Percentiles rank a stretch among this genome's conserved stretches.
Conservation (phyloP, 2,113 vertebrate genomes). For the Periophthalmus modestus region DNA sequence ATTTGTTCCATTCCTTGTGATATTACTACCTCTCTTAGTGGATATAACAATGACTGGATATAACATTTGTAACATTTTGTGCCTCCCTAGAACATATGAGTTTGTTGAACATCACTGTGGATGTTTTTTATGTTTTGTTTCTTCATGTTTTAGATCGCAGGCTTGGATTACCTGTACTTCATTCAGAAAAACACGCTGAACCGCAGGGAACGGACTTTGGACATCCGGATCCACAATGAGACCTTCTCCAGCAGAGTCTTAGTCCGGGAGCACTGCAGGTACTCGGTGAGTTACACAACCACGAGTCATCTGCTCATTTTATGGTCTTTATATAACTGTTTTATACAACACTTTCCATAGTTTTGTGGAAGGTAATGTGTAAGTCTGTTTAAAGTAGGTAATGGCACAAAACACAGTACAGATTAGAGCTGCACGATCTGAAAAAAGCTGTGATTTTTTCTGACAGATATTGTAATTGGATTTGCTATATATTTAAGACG, state of each 20-base stretch:
- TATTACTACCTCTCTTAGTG: too few relatives aligned
- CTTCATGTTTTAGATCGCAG: slow-evolving; percentile 82
- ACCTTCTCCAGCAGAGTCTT: slow-evolving; percentile 91
- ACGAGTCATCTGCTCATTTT: background rate
- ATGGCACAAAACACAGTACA: too few relatives aligned
- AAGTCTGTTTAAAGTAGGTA: too few relatives aligned
- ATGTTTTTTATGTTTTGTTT: background rate
- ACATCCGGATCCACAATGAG: slow-evolving; percentile 92
- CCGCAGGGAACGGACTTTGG: slow-evolving; percentile 86
- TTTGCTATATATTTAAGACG: too few relatives aligned
- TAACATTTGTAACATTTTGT: background rate
- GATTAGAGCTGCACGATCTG: too few relatives aligned
- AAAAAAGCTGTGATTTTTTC: too few relatives aligned
- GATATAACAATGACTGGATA: too few relatives aligned
- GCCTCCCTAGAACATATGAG: too few relatives aligned
- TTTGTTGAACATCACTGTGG: background rate
- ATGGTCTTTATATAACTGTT: background rate
- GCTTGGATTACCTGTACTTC: slow-evolving; percentile 95
- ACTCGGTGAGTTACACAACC: slow-evolving; percentile 81
- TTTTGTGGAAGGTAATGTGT: background rate
- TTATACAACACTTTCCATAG: background rate
- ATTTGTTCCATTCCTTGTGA: too few relatives aligned
- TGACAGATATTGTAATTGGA: too few relatives aligned
- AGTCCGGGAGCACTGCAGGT: slow-evolving; percentile 88
- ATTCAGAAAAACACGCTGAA: slow-evolving; percentile 93